Evolutionary conservation across 2,888 invertebrate species (phyloP).

Genomic region (Latheticus oryzae): DNA sequence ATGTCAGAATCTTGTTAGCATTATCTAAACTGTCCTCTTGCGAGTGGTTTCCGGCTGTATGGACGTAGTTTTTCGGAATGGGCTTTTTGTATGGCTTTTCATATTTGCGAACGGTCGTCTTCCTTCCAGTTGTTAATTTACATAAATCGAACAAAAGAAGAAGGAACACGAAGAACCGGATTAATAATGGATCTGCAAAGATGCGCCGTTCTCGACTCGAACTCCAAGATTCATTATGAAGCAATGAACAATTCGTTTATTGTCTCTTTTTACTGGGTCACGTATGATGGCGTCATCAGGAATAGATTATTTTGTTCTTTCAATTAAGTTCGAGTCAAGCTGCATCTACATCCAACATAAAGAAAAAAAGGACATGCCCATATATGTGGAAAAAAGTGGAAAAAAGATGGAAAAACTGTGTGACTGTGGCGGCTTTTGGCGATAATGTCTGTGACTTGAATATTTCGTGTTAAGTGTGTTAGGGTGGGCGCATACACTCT

Average conservation of each 20-base stretch:
- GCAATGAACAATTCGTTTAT: slow-evolving; percentile 16
- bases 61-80: slow-evolving; percentile 78
- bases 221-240: slow-evolving; percentile 8
- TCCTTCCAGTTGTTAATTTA: slow-evolving; percentile 74
- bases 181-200: slow-evolving; percentile 43
- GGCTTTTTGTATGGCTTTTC: slow-evolving; percentile 92
- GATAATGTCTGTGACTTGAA: slow-evolving; percentile 36
- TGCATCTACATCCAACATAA: slow-evolving; percentile 23
- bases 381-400: slow-evolving; percentile 17
- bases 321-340: slow-evolving; percentile 25
- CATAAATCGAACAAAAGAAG: slow-evolving; percentile 48
- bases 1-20: slow-evolving; percentile 79
- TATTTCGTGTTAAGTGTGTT: slow-evolving; percentile 33
- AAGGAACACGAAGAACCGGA: slow-evolving; percentile 45
- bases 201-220: slow-evolving; percentile 25
- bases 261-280: slow-evolving; percentile 17
- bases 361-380: slow-evolving; percentile 33
- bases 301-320: slow-evolving; percentile 15
- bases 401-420: slow-evolving; percentile 9
- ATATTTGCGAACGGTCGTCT: slow-evolving; percentile 89
- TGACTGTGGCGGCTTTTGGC: too few species aligned
- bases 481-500: slow-evolving; percentile 46
- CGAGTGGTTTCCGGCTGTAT: slow-evolving; percentile 78
- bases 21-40: slow-evolving; percentile 86
- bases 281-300: slow-evolving; percentile 17